phyloP scores from a whole-genome alignment of 2,888 invertebrate genomes.

The Abscondita cerata region DNA sequence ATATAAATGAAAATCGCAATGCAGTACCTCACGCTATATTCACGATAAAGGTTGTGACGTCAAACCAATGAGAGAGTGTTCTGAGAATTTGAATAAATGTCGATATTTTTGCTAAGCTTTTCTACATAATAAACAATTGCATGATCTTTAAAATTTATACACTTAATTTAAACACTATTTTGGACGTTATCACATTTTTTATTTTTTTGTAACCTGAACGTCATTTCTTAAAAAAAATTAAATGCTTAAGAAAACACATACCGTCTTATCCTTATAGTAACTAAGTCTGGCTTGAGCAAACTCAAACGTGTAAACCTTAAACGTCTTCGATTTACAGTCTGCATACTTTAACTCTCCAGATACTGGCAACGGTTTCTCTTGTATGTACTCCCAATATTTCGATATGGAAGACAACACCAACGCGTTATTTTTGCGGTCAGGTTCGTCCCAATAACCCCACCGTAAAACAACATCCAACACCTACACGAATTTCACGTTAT shows the following conservation, averaged over 20 bases:
- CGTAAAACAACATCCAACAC: conserved; percentile 72
- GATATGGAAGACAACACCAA: conserved; percentile 65
- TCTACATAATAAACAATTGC: no score
- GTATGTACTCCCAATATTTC: conserved; percentile 55
- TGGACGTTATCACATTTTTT: no score
- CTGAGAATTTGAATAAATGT: no score
- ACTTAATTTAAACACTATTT: no score
- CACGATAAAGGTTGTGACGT: no score
- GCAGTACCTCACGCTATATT: no score
- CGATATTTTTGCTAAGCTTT: no score
- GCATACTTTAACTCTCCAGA: conserved; percentile 83
- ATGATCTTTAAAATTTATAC: no score
- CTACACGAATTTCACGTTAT: conserved; percentile 38
- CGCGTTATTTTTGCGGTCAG: conserved; percentile 84
- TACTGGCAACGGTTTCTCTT: conserved; percentile 61
- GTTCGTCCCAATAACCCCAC: conserved; percentile 90
- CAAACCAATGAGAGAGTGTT: no score
- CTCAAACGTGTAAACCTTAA: conserved; percentile 80
- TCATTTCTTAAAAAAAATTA: no score
- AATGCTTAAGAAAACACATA: conserved; percentile 58
- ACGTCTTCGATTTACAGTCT: conserved; percentile 74
- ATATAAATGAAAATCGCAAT: no score
- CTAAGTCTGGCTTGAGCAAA: conserved; percentile 79
- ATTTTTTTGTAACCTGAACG: no score
- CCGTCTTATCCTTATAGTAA: conserved; percentile 79